Evolutionary conservation across 2,888 invertebrate genomes (phyloP).

Genomic region (Arrhopalites spinosus): DNA sequence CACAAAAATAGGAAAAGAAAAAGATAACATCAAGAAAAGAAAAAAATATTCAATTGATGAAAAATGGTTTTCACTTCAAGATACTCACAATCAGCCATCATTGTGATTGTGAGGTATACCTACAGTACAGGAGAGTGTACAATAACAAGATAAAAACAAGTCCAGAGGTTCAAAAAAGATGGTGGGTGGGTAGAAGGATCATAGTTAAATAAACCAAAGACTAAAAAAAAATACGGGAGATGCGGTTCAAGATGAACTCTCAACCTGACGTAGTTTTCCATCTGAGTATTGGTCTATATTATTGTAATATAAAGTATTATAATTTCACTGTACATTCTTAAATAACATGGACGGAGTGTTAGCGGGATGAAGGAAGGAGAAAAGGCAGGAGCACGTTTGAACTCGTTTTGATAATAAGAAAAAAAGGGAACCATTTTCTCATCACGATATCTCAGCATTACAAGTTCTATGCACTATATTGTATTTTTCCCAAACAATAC

Average conservation of each 20-base stretch:
- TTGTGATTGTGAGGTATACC: neutral
- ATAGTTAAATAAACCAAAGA: neutral
- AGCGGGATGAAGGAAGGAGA: neutral
- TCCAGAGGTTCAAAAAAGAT: slow-evolving; percentile 4
- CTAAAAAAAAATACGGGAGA: neutral
- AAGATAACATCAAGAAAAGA: too few relatives aligned
- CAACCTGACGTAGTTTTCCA: too few relatives aligned
- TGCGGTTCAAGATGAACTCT: neutral
- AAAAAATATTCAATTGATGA: neutral
- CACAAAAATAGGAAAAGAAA: slow-evolving; percentile 5
- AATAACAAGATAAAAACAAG: neutral
- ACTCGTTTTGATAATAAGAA: slow-evolving; percentile 41
- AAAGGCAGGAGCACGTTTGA: slow-evolving; percentile 13
- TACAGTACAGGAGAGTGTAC: neutral
- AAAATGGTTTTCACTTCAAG: slow-evolving; percentile 9
- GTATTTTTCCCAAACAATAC: slow-evolving; percentile 40
- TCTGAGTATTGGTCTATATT: too few relatives aligned
- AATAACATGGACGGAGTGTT: too few relatives aligned
- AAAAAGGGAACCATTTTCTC: slow-evolving; percentile 40
- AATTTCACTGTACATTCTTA: too few relatives aligned
- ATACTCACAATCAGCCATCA: neutral
- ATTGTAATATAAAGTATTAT: too few relatives aligned
- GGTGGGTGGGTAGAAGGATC: slow-evolving; percentile 15
- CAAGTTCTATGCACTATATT: too few relatives aligned
- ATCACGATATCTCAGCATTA: slow-evolving; percentile 43